These are phyloP conservation scores for Camptogramma bilineatum DNA, from an alignment of 2,888 invertebrate species.

Conservation along the genomic window DNA sequence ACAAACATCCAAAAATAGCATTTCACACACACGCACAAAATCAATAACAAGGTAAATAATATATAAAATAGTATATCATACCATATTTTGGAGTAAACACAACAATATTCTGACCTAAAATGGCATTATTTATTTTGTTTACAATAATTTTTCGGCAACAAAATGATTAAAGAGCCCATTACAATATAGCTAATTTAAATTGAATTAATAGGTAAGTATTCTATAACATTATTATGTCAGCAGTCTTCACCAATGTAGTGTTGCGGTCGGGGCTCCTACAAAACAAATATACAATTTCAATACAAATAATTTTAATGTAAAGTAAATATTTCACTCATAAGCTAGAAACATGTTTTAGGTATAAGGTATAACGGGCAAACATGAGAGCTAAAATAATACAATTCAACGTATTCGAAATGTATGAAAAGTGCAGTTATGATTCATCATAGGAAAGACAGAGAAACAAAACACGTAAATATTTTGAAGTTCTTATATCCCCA, in stretches of 20 bases:
- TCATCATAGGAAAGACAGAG: too few species aligned
- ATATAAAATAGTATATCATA: conserved; percentile 17
- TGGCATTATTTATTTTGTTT: not conserved
- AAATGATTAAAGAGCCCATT: not conserved
- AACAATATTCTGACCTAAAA: not conserved
- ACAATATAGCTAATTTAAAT: not conserved
- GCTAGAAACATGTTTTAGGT: too few species aligned
- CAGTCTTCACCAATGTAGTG: conserved; percentile 65
- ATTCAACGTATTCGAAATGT: too few species aligned
- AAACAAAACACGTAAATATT: too few species aligned
- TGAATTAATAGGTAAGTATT: conserved; percentile 16
- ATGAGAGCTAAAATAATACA: too few species aligned
- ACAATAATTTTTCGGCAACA: not conserved
- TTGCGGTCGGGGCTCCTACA: conserved; percentile 74
- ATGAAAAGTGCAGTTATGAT: too few species aligned
- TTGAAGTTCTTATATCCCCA: too few species aligned
- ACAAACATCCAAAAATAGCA: not conserved
- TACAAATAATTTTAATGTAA: conserved; percentile 1
- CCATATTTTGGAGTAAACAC: not conserved
- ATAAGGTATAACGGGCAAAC: too few species aligned
- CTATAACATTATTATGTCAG: conserved; percentile 72
- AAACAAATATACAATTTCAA: conserved; percentile 38
- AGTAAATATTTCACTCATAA: not conserved
- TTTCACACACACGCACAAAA: conserved; percentile 2
- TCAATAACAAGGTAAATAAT: conserved; percentile 15